Conservation (phyloP, 2,888 invertebrate species). For the Gastracanthus pulcherrimus region DNA sequence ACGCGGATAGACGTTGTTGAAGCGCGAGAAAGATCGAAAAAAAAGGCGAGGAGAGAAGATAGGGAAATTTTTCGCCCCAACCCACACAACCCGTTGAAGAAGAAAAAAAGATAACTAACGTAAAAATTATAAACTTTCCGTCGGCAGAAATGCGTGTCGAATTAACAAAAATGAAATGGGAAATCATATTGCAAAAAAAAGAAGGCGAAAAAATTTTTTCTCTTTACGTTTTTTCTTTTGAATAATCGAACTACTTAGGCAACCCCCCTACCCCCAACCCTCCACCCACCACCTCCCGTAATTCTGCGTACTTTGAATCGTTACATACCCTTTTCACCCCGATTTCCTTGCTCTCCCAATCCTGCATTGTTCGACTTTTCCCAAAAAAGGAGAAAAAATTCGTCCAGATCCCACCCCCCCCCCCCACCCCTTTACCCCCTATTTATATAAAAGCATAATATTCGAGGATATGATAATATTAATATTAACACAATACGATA, state of each 20-base stretch:
- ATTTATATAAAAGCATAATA: constrained; percentile 77
- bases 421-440: constrained; percentile 68
- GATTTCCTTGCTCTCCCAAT: not conserved
- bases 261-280: constrained; percentile 25
- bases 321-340: not conserved
- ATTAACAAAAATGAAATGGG: not conserved
- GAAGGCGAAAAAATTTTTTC: constrained; percentile 57
- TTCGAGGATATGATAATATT: constrained; percentile 76
- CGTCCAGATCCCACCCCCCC: not conserved
- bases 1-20: constrained; percentile 7
- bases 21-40: not conserved
- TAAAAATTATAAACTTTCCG: constrained; percentile 31
- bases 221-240: constrained; percentile 62
- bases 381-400: constrained; percentile 53
- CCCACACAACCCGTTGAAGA: not conserved
- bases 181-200: not conserved
- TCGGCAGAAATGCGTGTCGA: constrained; percentile 30
- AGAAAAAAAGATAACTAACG: not conserved
- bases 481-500: constrained; percentile 77
- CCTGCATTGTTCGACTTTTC: constrained; percentile 1
- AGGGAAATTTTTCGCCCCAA: constrained; percentile 53
- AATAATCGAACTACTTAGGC: constrained; percentile 55
- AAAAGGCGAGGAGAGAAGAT: constrained; percentile 16
- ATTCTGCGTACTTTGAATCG: constrained; percentile 47
- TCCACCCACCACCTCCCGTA: constrained; percentile 15